A percentile compares a stretch with the other conserved stretches of the same genome.
These are phyloP conservation scores for Melitaea cinxia DNA, from an alignment of 1,140 invertebrate genomes.

Conservation along the genomic window DNA sequence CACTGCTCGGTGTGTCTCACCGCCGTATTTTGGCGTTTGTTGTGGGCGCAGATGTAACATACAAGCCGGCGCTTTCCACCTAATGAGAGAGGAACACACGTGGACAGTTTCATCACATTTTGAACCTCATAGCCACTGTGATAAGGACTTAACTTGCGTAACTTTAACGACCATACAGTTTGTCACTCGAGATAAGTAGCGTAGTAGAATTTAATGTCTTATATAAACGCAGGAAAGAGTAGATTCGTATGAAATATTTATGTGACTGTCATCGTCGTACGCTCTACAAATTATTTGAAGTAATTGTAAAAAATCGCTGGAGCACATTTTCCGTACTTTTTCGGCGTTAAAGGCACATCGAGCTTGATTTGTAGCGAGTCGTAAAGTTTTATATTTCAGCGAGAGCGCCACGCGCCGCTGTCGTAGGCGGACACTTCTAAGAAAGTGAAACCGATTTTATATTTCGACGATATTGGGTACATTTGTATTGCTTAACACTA, in stretches of 20 bases:
- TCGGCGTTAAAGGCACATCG: neutral
- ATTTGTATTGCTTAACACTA: too few species aligned
- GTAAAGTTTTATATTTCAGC: conserved; percentile 1
- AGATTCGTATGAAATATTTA: neutral
- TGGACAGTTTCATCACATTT: neutral
- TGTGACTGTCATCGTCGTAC: neutral
- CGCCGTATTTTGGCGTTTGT: conserved; percentile 1
- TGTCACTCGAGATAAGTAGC: neutral
- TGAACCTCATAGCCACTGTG: neutral
- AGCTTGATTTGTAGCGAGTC: conserved; percentile 2
- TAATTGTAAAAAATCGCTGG: conserved; percentile 3
- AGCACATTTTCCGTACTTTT: neutral
- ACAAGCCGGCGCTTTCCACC: neutral
- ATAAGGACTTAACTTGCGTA: neutral
- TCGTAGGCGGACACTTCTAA: too few species aligned
- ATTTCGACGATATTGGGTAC: too few species aligned
- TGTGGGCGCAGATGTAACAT: conserved; percentile 14
- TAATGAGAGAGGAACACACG: conserved; percentile 3
- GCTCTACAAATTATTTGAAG: neutral
- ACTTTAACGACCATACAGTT: neutral
- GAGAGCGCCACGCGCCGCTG: neutral
- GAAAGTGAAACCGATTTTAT: too few species aligned
- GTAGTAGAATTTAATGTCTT: neutral
- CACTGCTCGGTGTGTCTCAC: neutral
- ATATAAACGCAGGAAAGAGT: neutral